These are phyloP conservation scores for Ferdinandea cuprea DNA, from an alignment of 2,888 invertebrate species.

Conservation along the genomic window DNA sequence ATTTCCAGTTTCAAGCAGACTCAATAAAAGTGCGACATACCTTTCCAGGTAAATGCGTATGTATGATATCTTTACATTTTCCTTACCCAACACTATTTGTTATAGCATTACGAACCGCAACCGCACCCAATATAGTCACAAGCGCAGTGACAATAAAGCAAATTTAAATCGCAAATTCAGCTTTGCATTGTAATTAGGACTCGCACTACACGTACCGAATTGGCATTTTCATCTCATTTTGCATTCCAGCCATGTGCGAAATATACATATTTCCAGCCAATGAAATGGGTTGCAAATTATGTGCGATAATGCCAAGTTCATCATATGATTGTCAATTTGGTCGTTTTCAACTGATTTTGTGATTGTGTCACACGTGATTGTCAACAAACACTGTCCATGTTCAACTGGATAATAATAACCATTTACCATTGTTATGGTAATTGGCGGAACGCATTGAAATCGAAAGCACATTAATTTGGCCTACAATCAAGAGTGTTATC, in stretches of 20 bases:
- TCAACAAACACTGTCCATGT: background rate
- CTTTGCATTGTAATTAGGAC: slow-evolving; percentile 22
- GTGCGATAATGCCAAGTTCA: slow-evolving; percentile 37
- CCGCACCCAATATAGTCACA: slow-evolving; percentile 1
- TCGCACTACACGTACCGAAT: background rate
- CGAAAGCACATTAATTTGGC: no score
- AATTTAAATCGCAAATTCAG: background rate
- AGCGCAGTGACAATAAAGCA: background rate
- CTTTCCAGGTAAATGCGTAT: no score
- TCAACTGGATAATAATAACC: background rate
- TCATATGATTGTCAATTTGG: slow-evolving; percentile 6
- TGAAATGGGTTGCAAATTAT: slow-evolving; percentile 33
- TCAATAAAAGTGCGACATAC: no score
- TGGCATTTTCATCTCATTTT: slow-evolving; percentile 17
- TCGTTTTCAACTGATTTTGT: background rate
- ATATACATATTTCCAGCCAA: background rate
- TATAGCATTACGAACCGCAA: no score
- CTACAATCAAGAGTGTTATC: no score
- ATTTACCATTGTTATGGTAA: slow-evolving; percentile 1
- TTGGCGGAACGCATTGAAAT: background rate
- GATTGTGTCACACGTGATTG: slow-evolving; percentile 4
- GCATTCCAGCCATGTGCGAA: slow-evolving; percentile 21
- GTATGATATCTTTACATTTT: no score
- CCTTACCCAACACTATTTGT: no score
- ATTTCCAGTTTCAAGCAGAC: no score